These are phyloP conservation scores for Poicephalus gulielmi DNA, from an alignment of 2,113 vertebrate genomes.

Conservation along the genomic window DNA sequence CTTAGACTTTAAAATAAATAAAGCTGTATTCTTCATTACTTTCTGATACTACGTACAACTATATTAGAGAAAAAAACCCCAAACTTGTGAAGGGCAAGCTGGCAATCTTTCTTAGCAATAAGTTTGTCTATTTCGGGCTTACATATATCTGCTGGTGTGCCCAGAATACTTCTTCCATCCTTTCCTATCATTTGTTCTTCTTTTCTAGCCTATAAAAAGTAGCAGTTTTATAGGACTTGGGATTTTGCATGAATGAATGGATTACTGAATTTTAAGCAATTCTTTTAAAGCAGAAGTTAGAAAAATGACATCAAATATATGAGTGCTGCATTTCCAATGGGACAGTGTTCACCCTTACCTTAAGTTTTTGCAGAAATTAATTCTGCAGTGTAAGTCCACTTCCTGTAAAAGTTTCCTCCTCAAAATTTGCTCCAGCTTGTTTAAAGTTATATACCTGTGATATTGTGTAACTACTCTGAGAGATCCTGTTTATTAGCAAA, in stretches of 20 bases:
- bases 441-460: not conserved
- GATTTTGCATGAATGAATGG: not conserved
- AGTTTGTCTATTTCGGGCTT: not conserved
- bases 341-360: not conserved
- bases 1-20: not conserved
- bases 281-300: not conserved
- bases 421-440: not conserved
- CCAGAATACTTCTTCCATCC: not conserved
- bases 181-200: not conserved
- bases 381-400: not conserved
- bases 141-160: fast-evolving
- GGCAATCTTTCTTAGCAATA: not conserved
- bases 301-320: not conserved
- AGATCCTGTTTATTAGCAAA: not conserved
- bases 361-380: not conserved
- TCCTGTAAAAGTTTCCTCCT: not conserved
- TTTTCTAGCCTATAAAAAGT: not conserved
- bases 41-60: not conserved
- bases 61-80: fast-evolving
- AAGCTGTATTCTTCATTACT: not conserved
- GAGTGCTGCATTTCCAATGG: not conserved
- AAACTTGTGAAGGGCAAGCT: not conserved
- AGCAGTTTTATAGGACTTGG: not conserved
- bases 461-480: not conserved
- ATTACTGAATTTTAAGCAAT: not conserved